These are phyloP conservation scores for Eulemur rufifrons DNA, from an alignment of 2,113 vertebrate species.

Conservation along the genomic window DNA sequence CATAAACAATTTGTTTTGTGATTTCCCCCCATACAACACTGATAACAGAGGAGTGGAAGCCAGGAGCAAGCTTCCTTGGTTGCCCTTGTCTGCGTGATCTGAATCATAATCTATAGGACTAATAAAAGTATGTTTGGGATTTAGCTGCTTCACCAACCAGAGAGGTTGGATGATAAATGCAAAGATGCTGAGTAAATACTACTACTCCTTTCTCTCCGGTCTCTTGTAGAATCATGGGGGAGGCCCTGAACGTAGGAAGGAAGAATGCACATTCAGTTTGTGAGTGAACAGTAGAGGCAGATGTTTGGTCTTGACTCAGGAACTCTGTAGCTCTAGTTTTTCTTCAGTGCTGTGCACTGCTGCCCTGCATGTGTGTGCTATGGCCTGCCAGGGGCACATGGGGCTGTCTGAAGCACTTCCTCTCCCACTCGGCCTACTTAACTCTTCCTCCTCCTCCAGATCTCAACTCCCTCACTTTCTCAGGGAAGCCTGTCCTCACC, in stretches of 20 bases:
- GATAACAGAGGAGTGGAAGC: not conserved
- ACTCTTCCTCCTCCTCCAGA: not conserved
- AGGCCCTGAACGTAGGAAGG: not conserved
- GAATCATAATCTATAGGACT: not conserved
- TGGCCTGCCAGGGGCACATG: not conserved
- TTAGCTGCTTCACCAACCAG: not conserved
- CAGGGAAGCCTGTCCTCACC: not conserved
- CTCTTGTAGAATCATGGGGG: not conserved
- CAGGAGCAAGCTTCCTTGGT: not conserved
- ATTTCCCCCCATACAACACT: not conserved
- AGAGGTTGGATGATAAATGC: not conserved
- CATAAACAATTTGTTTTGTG: not conserved
- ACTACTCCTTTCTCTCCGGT: not conserved
- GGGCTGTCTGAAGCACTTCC: not conserved
- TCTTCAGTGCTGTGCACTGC: not conserved
- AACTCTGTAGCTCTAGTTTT: not conserved
- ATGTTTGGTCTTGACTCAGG: not conserved
- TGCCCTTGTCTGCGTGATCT: not conserved
- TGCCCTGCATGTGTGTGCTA: not conserved
- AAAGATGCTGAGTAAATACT: not conserved
- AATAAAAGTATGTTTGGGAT: not conserved
- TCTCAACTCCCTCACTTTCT: not conserved
- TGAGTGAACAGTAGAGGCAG: not conserved
- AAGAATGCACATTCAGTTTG: not conserved
- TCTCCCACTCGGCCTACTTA: not conserved